Evolutionary conservation across 2,113 vertebrate species (phyloP), one percentile per base, ranked within the genome.

Genomic region (Trematocara nigrifrons): DNA sequence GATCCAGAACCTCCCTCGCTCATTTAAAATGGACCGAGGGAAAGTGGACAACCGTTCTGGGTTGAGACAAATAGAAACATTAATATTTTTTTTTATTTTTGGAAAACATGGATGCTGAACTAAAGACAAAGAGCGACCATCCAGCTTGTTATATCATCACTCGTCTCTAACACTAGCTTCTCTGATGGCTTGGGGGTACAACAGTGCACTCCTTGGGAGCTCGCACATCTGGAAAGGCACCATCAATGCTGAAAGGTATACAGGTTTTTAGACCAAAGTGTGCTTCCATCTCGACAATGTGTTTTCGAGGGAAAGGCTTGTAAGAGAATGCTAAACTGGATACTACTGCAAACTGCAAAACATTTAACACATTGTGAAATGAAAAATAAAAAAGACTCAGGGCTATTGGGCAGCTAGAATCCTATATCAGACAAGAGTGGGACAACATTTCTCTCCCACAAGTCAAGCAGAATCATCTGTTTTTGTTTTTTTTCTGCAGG

Each of bases 401-500:
- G 61, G 61, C 35, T 20, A 40, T 40, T 0, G 10, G 35, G 10
- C 10, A 66, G 61, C 61, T 66, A 40, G 35, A 66, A 40, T 66
- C 33, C 7, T 66, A 20, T 40, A 40, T 0, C 61, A 66, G 61
- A 40, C n/a, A 71, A 71, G 20, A 71, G 8, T 26, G 7, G 20
- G 40, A 45, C 6, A 45, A 3, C 64, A 4, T 71, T 71, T 71
- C 3, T 71, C 38, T 71, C 20, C 3, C 20, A 45, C 38, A 71
- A 45, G 66, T 71, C 20, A 22, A 71, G 38, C 18, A 38, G 59
- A 38, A 38, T 66, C 66, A 71, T 26, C 40, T 71, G 59, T 5
- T 66, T 38, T 64, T 5, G 0, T 7, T 12, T 64, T 38, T 64
- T 38, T 31, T 38, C n/a, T 71, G 0, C 84, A 99, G 99, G 98